Evolutionary conservation across 2,113 vertebrate genomes (phyloP).

Genomic region (Passer montanus): DNA sequence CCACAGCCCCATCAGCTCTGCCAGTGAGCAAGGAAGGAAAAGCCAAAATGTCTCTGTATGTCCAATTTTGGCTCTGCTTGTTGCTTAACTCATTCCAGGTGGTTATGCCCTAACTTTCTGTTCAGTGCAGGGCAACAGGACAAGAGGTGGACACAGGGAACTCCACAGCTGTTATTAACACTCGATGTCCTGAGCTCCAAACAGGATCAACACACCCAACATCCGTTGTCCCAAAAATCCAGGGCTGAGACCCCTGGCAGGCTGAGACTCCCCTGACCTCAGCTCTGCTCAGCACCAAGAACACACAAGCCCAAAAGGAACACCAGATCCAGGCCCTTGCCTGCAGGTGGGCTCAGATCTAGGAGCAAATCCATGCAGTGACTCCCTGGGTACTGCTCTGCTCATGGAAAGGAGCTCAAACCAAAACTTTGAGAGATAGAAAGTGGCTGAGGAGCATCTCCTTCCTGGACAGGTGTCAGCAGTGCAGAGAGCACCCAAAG

Average conservation of each 20-base stretch:
- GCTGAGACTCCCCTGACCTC: not conserved
- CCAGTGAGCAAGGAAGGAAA: not conserved
- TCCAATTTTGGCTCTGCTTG: not conserved
- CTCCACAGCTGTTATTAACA: not conserved
- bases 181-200: fast-evolving
- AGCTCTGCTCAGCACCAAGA: not conserved
- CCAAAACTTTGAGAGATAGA: not conserved
- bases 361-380: not conserved
- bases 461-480: not conserved
- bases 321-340: not conserved
- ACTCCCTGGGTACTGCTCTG: not conserved
- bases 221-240: not conserved
- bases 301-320: not conserved
- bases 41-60: not conserved
- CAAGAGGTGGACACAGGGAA: not conserved
- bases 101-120: not conserved
- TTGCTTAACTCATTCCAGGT: not conserved
- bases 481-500: not conserved
- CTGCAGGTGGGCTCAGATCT: not conserved
- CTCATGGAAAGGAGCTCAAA: not conserved
- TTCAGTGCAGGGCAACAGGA: not conserved
- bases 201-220: not conserved
- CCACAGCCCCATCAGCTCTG: not conserved
- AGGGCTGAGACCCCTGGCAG: not conserved
- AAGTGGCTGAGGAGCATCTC: not conserved